Evolutionary conservation across 1,140 invertebrate genomes (phyloP).

Genomic region (Grapholita molesta): DNA sequence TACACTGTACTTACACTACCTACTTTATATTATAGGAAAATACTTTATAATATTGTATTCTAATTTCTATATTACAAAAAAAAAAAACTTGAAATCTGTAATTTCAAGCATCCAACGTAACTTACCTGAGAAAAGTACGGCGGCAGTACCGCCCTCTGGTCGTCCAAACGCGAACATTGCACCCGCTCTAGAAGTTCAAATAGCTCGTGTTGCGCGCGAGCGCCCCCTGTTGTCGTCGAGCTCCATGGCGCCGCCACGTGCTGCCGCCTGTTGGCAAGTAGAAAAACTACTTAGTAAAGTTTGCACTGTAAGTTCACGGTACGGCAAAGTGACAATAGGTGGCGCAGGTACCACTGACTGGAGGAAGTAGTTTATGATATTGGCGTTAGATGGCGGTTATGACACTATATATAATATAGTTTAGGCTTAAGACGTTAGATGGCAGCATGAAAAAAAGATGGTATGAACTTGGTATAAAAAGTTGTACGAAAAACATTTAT

Average conservation of each 20-base stretch:
- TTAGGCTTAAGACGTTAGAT: no score
- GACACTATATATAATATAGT: no score
- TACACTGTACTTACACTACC: no score
- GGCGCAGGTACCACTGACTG: conserved; percentile 27
- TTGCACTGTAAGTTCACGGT: not conserved
- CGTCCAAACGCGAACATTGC: conserved; percentile 94
- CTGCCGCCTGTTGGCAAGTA: conserved; percentile 66
- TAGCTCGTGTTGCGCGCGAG: conserved; percentile 87
- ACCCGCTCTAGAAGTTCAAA: conserved; percentile 94
- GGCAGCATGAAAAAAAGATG: not conserved
- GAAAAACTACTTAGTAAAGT: conserved; percentile 30
- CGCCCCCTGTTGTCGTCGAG: conserved; percentile 64
- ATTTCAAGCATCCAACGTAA: not conserved
- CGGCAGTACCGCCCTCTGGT: conserved; percentile 95
- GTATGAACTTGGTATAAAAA: no score
- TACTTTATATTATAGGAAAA: no score
- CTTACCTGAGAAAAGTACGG: conserved; percentile 92
- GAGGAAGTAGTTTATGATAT: not conserved
- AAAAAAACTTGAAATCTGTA: no score
- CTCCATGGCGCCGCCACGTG: conserved; percentile 76
- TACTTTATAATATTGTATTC: no score
- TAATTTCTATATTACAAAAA: no score
- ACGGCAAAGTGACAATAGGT: conserved; percentile 26
- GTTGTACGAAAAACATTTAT: no score
- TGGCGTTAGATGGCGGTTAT: not conserved